Percentiles rank a stretch among this genome's conserved stretches.
Evolutionary conservation across 2,888 invertebrate genomes (phyloP).

Genomic region (Ochropleura plecta): DNA sequence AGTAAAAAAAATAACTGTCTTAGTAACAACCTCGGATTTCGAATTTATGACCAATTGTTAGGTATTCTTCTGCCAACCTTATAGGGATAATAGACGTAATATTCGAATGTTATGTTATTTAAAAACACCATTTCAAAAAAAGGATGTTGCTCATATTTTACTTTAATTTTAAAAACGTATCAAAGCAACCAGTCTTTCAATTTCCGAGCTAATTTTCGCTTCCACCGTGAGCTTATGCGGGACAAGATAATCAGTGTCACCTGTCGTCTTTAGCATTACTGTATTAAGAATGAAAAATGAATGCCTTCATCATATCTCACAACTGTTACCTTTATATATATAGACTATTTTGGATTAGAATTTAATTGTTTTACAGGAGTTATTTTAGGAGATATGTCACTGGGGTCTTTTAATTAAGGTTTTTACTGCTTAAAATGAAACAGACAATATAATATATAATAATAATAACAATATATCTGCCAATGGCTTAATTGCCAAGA

Average conservation of each 20-base stretch:
- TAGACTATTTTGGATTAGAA: constrained; percentile 16
- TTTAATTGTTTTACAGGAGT: constrained; percentile 15
- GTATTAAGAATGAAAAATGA: constrained; percentile 51
- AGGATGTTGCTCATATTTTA: not conserved
- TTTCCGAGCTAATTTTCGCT: constrained; percentile 41
- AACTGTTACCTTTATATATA: constrained; percentile 27
- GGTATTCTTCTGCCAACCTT: too few relatives aligned
- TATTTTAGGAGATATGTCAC: not conserved
- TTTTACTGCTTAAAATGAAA: not conserved
- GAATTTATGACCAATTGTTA: too few relatives aligned
- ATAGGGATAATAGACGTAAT: too few relatives aligned
- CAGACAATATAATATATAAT: too few relatives aligned
- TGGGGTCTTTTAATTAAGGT: not conserved
- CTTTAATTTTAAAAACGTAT: constrained; percentile 6
- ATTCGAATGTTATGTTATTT: not conserved
- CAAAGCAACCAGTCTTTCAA: constrained; percentile 33
- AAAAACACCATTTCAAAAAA: not conserved
- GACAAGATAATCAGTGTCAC: constrained; percentile 49
- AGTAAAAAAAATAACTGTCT: too few relatives aligned
- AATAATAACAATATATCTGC: too few relatives aligned
- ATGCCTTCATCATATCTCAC: constrained; percentile 21
- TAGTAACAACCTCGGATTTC: too few relatives aligned
- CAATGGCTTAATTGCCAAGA: too few relatives aligned
- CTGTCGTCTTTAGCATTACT: constrained; percentile 42
- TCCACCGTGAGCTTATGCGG: constrained; percentile 14